Percentiles rank a stretch among this genome's conserved stretches.
Evolutionary conservation across 2,888 invertebrate genomes (phyloP).

Genomic region (Troglohyphantes excavatus): DNA sequence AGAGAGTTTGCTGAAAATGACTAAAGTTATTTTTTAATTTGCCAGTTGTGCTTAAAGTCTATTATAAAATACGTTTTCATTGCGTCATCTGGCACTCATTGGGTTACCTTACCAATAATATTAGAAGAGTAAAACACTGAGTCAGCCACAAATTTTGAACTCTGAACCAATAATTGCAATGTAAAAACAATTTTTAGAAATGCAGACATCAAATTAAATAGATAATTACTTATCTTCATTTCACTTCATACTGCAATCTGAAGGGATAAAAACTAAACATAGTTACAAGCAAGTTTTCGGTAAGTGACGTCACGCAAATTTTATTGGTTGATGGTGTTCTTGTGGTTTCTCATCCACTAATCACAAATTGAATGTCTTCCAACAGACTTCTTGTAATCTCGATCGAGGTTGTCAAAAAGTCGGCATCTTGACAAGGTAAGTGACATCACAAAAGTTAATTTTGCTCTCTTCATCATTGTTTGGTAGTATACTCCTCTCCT

Average conservation of each 20-base stretch:
- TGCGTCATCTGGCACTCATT: neutral
- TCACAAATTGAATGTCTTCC: no score
- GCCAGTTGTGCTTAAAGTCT: neutral
- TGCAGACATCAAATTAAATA: slow-evolving; percentile 4
- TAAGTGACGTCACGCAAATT: no score
- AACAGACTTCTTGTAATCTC: no score
- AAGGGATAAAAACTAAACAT: neutral
- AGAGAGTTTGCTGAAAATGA: neutral
- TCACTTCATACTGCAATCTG: no score
- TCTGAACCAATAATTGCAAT: neutral
- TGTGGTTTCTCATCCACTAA: no score
- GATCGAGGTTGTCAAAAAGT: no score
- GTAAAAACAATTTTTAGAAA: neutral
- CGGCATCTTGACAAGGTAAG: no score
- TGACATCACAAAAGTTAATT: no score
- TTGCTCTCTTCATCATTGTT: no score
- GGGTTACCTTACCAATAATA: neutral
- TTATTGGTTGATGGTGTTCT: no score
- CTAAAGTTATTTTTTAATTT: neutral
- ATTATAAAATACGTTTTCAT: neutral
- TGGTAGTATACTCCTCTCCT: no score
- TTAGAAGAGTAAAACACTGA: neutral
- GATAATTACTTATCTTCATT: neutral
- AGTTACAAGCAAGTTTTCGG: no score
- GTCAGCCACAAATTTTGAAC: neutral